Evolutionary conservation across 2,888 invertebrate genomes (phyloP), one percentile per base, ranked within the genome.

Genomic region (Zelleria hepariella): DNA sequence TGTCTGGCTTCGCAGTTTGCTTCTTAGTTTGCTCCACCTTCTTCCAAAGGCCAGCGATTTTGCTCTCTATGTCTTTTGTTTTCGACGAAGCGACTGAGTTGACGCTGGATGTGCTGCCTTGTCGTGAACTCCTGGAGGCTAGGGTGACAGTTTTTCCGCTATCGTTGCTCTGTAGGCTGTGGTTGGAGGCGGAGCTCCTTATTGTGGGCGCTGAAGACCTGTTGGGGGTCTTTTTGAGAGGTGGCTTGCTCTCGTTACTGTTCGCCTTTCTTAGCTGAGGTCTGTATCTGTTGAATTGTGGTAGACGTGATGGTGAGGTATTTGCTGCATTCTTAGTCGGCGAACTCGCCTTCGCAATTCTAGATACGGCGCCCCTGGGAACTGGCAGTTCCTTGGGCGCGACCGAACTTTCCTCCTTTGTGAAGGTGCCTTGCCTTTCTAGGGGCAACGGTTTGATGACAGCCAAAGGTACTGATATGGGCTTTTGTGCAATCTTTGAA

Each of bases 391-490:
- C 78, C 66, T 78, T 77, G 0, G 86, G 69, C 0, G 83, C 80
- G 0, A 86, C 78, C 0, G 79, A 75, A 64, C 86, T 86, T 48
- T 95, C 95, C 68, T 97, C 96, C 80, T 97, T 97, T 0, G 96
- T 95, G 74, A 98, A 98, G 0, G 98, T 98, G 15, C 96, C 96
- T 78, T 98, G 97, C 26, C 97, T 91, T 65, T 95, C 94, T 42
- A 95, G 76, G 0, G 91, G 90, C 58, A 90, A 73, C 0, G 90
- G 87, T 65, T 84, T 87, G 5, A 74, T 68, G 7, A 78, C 73
- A 21, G 70, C 68, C 1, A 77, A 65, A 6, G 81, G 76, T 53
- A 77, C 71, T 1, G 73, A 57, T 25, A 74, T 65, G 5, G 79
- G 68, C 62, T 76, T 82, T 59, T 69, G 76, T 52, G 69, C 66